These are phyloP conservation scores for Halictus quadricinctus DNA, from an alignment of 2,888 invertebrate genomes.

Conservation along the genomic window DNA sequence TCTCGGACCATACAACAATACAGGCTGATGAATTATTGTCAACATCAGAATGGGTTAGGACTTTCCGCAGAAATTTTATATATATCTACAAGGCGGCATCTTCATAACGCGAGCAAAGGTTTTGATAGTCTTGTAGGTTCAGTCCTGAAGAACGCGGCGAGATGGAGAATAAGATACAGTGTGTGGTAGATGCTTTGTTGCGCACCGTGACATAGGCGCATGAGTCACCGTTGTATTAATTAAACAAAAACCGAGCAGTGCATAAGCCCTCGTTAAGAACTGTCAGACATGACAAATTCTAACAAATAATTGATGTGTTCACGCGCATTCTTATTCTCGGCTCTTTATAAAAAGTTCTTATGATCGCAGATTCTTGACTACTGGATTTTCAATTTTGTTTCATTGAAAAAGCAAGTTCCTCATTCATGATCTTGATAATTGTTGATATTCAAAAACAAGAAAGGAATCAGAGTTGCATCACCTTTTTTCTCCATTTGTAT, in stretches of 20 bases:
- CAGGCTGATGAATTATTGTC: slow-evolving; percentile 62
- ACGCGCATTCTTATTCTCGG: neutral
- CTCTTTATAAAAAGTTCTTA: neutral
- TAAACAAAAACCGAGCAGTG: slow-evolving; percentile 49
- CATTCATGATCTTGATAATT: neutral
- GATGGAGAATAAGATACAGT: slow-evolving; percentile 68
- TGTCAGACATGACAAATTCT: neutral
- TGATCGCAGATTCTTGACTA: neutral
- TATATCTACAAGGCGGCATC: slow-evolving; percentile 70
- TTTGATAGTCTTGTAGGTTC: slow-evolving; percentile 69
- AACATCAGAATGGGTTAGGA: slow-evolving; percentile 59
- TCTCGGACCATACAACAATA: slow-evolving; percentile 54
- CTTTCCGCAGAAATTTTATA: slow-evolving; percentile 63
- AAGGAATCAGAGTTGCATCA: neutral
- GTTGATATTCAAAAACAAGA: neutral
- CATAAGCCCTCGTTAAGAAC: slow-evolving; percentile 12
- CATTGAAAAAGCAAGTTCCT: neutral
- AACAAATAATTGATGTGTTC: neutral
- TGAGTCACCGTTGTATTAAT: slow-evolving; percentile 65
- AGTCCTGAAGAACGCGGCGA: slow-evolving; percentile 63
- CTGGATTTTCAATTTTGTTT: neutral
- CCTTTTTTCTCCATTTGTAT: too few species aligned
- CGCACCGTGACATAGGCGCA: slow-evolving; percentile 56
- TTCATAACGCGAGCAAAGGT: slow-evolving; percentile 68
- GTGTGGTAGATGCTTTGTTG: slow-evolving; percentile 62